phyloP scores from a whole-genome alignment of 1,140 invertebrate genomes.

The Drosophila pachea region DNA sequence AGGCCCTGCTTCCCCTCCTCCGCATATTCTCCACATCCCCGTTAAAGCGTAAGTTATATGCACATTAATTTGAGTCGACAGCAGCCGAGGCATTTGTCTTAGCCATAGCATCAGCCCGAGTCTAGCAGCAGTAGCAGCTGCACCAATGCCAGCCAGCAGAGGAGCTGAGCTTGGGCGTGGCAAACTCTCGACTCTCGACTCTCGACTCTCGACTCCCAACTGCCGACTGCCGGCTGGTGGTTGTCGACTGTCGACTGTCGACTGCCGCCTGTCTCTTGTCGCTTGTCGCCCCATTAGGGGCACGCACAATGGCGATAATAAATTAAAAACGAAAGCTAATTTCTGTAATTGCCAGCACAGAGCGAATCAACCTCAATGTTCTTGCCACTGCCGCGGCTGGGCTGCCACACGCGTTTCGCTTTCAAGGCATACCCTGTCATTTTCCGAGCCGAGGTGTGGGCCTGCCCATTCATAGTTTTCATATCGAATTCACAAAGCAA shows the following conservation, averaged over 20 bases:
- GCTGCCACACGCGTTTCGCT: neutral
- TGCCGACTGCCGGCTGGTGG: slow-evolving; percentile 23
- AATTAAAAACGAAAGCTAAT: slow-evolving; percentile 77
- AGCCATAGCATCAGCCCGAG: slow-evolving; percentile 46
- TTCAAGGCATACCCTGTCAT: slow-evolving; percentile 6
- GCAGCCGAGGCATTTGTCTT: slow-evolving; percentile 71
- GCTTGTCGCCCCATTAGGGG: slow-evolving; percentile 69
- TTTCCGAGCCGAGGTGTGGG: no score
- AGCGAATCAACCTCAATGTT: slow-evolving; percentile 38
- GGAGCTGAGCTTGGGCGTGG: neutral
- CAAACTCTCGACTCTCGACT: slow-evolving; percentile 25
- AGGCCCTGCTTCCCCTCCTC: slow-evolving; percentile 9
- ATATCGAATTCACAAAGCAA: no score
- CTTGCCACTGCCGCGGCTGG: slow-evolving; percentile 16
- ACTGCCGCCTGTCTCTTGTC: slow-evolving; percentile 29
- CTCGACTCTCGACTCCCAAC: slow-evolving; percentile 26
- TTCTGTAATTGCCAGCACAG: slow-evolving; percentile 72
- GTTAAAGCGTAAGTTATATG: slow-evolving; percentile 74
- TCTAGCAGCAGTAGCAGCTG: slow-evolving; percentile 12
- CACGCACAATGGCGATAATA: slow-evolving; percentile 75
- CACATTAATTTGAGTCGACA: slow-evolving; percentile 70
- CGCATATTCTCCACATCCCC: slow-evolving; percentile 1
- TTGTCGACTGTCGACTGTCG: slow-evolving; percentile 29
- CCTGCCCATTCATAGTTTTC: no score
- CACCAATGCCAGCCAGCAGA: neutral